Conservation (phyloP, 2,113 vertebrate species). For the Vulpes lagopus region DNA sequence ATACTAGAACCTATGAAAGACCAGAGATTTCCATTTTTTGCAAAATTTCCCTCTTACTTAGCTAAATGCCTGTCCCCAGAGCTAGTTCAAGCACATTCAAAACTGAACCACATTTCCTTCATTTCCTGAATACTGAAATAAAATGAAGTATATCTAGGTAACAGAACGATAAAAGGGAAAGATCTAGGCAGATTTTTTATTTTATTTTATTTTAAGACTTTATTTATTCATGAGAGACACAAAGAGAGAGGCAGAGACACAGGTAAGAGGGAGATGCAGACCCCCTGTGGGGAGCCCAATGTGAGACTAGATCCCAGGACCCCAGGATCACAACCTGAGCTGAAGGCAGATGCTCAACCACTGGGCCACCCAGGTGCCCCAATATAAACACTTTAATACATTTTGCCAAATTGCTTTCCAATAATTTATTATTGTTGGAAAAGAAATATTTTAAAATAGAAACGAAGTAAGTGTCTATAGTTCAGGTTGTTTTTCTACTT, state of each 20-base stretch:
- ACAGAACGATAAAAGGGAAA: background rate
- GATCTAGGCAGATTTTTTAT: background rate
- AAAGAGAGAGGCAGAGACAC: no score
- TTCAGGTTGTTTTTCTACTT: background rate
- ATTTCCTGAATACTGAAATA: background rate
- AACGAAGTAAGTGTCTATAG: background rate
- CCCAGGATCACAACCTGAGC: no score
- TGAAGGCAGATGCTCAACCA: no score
- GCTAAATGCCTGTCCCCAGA: background rate
- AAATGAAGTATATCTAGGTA: background rate
- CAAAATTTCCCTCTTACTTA: background rate
- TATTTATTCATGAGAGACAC: no score
- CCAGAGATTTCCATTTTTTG: background rate
- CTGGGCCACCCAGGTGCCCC: no score
- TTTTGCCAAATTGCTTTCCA: no score
- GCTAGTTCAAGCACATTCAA: background rate
- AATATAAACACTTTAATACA: no score
- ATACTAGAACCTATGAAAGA: background rate
- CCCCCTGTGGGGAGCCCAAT: no score
- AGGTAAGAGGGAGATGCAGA: no score
- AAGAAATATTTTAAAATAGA: background rate
- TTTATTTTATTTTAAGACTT: no score
- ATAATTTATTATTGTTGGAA: background rate
- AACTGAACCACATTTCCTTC: background rate
- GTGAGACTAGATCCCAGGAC: no score